Evolutionary conservation across 1,140 invertebrate genomes (phyloP), one percentile per base, ranked within the genome.

Genomic region (Nasonia giraulti): DNA sequence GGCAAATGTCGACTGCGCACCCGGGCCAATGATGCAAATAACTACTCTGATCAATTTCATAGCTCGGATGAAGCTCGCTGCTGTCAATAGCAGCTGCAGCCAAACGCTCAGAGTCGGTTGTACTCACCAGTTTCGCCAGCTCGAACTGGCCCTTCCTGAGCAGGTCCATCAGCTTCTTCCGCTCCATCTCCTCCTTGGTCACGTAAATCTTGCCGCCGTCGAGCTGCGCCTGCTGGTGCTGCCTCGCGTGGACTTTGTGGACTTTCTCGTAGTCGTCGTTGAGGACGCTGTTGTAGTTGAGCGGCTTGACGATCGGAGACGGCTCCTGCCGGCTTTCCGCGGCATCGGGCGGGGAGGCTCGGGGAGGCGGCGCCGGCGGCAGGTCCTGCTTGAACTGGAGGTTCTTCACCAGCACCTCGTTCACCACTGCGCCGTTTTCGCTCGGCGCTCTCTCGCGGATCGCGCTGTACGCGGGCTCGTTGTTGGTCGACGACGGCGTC

Each of bases 121-220:
- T 20, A 90, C 90, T 91, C 85, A 91, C 90, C 90, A 69, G 37
- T 87, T 88, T 91, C 17, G 88, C 88, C 0, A 86, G 83, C 11
- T 90, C 87, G 80, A 87, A 90, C 66, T 91, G 89, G 2, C 88
- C 83, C 40, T 88, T 90, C 83, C 83, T 88, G 7, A 91, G 86
- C 81, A 91, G 74, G 31, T 89, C 89, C 86, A 91, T 90, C 69
- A 91, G 66, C 77, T 85, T 90, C 66, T 87, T 89, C 2, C 88
- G 86, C 85, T 91, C 90, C 87, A 89, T 90, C 44, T 90, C 89
- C 50, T 90, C 89, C 82, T 89, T 91, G 76, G 89, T 90, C 85
- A 88, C 87, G 76, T 90, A 90, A 82, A 90, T 85, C 84, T 91
- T 90, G 68, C 33, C 87, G n/a, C 87, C 87, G 37, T 86, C 84